phyloP scores from a whole-genome alignment of 2,113 vertebrate species.

The Petroica traversi region DNA sequence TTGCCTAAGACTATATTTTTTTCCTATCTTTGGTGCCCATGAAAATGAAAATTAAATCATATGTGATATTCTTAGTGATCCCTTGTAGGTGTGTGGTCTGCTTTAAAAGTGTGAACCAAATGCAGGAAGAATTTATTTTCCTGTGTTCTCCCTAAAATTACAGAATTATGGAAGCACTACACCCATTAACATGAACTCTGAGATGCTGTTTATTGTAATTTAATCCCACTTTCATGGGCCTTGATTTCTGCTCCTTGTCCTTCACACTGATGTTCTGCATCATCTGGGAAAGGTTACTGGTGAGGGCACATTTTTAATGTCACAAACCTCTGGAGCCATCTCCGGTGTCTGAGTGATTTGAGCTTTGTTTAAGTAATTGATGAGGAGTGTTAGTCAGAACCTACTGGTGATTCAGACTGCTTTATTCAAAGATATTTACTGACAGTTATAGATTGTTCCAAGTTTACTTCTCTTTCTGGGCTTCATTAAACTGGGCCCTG shows the following conservation, averaged over 20 bases:
- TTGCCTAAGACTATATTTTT: background rate
- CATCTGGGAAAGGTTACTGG: constrained; percentile 36
- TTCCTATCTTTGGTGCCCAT: background rate
- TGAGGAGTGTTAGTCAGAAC: constrained; percentile 43
- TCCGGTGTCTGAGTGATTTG: constrained; percentile 62
- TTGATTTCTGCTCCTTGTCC: constrained; percentile 23
- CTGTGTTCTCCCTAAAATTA: background rate
- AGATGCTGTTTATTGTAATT: background rate
- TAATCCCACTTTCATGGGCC: background rate
- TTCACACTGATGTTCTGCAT: constrained; percentile 1
- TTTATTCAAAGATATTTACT: constrained; percentile 19
- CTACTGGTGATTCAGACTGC: constrained; percentile 29
- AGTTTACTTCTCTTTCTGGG: background rate
- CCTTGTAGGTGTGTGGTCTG: background rate
- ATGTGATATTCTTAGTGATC: background rate
- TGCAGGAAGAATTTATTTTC: background rate
- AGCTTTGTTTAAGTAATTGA: constrained; percentile 81
- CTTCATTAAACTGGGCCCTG: background rate
- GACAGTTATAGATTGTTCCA: background rate
- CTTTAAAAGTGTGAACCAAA: background rate
- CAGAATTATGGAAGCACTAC: background rate
- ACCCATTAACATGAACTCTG: background rate
- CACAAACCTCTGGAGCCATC: constrained; percentile 66
- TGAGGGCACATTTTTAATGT: constrained; percentile 59
- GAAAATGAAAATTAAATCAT: background rate